Evolutionary conservation across 1,140 invertebrate genomes (phyloP).

Genomic region (Drosophila serrata): DNA sequence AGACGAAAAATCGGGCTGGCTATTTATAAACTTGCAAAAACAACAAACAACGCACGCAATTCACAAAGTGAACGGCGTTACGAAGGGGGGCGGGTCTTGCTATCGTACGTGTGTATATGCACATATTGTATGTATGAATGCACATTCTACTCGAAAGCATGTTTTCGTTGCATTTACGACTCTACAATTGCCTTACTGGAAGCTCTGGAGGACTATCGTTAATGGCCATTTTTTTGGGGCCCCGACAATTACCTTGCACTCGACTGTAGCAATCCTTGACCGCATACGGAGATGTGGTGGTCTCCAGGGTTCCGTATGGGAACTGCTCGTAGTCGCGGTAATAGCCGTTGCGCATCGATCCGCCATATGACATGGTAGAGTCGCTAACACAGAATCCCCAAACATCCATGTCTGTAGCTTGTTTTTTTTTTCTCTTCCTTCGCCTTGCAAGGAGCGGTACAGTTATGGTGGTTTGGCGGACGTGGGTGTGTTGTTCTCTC

Average conservation of each 20-base stretch:
- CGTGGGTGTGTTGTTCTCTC: conserved; percentile 50
- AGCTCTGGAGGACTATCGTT: background rate
- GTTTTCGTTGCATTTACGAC: conserved; percentile 21
- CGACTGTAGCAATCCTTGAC: conserved; percentile 82
- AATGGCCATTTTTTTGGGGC: background rate
- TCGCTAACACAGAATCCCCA: conserved; percentile 83
- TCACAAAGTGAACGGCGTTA: background rate
- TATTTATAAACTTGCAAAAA: conserved; percentile 78
- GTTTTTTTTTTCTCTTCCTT: conserved; percentile 26
- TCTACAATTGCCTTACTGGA: background rate
- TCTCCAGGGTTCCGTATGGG: conserved; percentile 81
- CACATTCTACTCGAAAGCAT: conserved; percentile 8
- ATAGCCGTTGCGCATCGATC: conserved; percentile 85
- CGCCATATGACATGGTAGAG: conserved; percentile 85
- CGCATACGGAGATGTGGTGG: conserved; percentile 49
- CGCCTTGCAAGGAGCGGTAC: conserved; percentile 27
- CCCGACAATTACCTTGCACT: conserved; percentile 77
- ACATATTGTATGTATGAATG: conserved; percentile 8
- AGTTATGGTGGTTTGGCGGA: conserved; percentile 7
- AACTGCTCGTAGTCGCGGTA: conserved; percentile 86
- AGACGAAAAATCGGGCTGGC: conserved; percentile 53
- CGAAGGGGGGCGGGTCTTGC: conserved; percentile 21
- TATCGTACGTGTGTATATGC: conserved; percentile 17
- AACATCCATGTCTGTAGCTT: conserved; percentile 71
- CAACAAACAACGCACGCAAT: conserved; percentile 49